Base-by-base conservation (phyloP, 1,140 invertebrate genomes). In the Ceratina calcarata region DNA sequence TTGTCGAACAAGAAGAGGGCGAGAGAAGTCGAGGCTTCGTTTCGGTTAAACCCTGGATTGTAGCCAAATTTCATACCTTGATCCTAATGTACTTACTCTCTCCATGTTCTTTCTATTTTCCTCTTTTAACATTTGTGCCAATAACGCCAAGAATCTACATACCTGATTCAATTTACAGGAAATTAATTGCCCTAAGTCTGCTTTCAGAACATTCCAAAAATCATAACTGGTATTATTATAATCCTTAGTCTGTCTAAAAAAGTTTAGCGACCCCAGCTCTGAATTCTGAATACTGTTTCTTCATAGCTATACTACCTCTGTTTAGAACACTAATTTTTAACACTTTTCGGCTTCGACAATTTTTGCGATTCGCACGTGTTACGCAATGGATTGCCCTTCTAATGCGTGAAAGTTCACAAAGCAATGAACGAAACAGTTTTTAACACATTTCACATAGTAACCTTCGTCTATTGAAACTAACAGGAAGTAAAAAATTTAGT, bases 131-230 rank as follows among this genome's bases (percentile, higher is more conserved):
- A n/a, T n/a, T 32, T 4, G 2, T 32, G 27, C 27, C 27, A 32
- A 32, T 32, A 32, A 32, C 55, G 68, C 51, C 24, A 20, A 62
- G 53, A 71, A 80, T 84, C 83, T 70, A 80, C 80, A 77, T 85
- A 73, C 75, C 68, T 67, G 78, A 84, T 85, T 83, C 83, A 81
- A 85, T 85, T 84, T 78, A 65, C 15, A 32, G 27, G 4, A 32
- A 32, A 4, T 32, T 32, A 32, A n/a, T n/a, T n/a, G 27, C 27
- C 4, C 4, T 32, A 32, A 32, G 27, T n/a, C n/a, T n/a, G n/a
- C 27, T 32, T 32, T 32, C 4, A 32, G 27, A 4, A 32, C 27
- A 32, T 32, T 32, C 27, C 1, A 32, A 1, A 32, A 32, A 32
- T 32, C 4, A 32, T 32, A 32, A 32, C 27, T 32, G 4, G 27